A percentile compares a stretch with the other conserved stretches of the same genome.
These are phyloP conservation scores for Hormaphis cornu DNA, from an alignment of 1,140 invertebrate genomes.

Conservation along the genomic window DNA sequence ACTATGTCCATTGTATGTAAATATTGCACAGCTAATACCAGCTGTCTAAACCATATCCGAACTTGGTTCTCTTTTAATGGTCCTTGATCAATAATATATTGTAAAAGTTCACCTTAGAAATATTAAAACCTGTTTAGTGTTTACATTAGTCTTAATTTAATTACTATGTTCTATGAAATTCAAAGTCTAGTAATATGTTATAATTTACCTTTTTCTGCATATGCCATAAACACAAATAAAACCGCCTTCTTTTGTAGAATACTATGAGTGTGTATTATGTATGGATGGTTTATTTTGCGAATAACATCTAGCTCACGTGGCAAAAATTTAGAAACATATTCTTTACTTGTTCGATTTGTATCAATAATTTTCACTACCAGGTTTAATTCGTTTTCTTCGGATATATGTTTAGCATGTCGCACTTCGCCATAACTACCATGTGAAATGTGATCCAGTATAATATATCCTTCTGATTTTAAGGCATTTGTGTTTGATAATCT, in stretches of 20 bases:
- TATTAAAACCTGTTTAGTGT: neutral
- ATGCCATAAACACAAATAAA: conserved; percentile 29
- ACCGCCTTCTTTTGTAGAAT: conserved; percentile 51
- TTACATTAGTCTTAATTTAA: neutral
- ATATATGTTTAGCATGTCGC: conserved; percentile 1
- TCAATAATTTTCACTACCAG: conserved; percentile 68
- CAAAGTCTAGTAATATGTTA: too few species aligned
- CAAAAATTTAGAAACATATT: conserved; percentile 51
- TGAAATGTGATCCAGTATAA: conserved; percentile 18
- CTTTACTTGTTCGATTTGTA: conserved; percentile 52
- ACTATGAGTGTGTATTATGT: conserved; percentile 58
- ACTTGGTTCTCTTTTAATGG: conserved; percentile 53
- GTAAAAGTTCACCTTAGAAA: conserved; percentile 9
- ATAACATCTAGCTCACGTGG: conserved; percentile 63
- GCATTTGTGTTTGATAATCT: conserved; percentile 11
- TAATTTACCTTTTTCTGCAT: conserved; percentile 36
- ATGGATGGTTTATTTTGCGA: conserved; percentile 59
- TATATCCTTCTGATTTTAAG: neutral
- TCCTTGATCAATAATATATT: conserved; percentile 37
- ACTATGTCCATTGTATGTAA: conserved; percentile 61
- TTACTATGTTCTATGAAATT: neutral
- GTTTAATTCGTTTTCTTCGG: neutral
- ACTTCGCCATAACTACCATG: conserved; percentile 20
- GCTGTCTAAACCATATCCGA: conserved; percentile 58
- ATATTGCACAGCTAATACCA: conserved; percentile 55